Evolutionary conservation across 2,888 invertebrate species (phyloP).

Genomic region (Lasioglossum pauxillum): DNA sequence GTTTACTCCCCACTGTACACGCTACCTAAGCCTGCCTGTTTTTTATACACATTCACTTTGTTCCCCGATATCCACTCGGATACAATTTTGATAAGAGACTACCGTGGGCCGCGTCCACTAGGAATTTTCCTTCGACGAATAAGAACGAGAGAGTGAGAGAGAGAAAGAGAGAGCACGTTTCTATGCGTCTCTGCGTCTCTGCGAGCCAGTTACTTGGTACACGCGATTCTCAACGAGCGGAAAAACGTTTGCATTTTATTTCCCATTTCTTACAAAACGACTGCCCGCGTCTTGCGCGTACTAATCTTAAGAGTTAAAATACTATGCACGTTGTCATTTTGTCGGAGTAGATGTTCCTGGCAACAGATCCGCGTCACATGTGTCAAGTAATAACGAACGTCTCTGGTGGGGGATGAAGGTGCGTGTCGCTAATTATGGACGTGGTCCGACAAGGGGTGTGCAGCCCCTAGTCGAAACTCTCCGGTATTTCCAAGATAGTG

Average conservation of each 20-base stretch:
- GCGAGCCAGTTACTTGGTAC: neutral
- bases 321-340: conserved; percentile 12
- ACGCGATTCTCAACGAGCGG: neutral
- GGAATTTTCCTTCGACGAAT: neutral
- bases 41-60: conserved; percentile 23
- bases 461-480: neutral
- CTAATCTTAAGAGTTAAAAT: neutral
- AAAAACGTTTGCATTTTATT: neutral
- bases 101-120: neutral
- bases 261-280: neutral
- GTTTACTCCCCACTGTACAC: neutral
- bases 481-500: no score
- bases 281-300: neutral
- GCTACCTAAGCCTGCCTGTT: neutral
- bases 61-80: conserved; percentile 25
- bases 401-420: neutral
- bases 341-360: neutral
- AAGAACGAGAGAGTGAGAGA: neutral
- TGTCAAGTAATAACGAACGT: neutral
- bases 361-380: neutral
- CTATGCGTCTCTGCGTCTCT: conserved; percentile 1
- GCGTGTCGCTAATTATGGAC: neutral
- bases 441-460: neutral
- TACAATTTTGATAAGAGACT: conserved; percentile 5
- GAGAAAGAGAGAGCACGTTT: neutral